These are phyloP conservation scores for Eledona agricola DNA, from an alignment of 2,888 invertebrate genomes.

Conservation along the genomic window DNA sequence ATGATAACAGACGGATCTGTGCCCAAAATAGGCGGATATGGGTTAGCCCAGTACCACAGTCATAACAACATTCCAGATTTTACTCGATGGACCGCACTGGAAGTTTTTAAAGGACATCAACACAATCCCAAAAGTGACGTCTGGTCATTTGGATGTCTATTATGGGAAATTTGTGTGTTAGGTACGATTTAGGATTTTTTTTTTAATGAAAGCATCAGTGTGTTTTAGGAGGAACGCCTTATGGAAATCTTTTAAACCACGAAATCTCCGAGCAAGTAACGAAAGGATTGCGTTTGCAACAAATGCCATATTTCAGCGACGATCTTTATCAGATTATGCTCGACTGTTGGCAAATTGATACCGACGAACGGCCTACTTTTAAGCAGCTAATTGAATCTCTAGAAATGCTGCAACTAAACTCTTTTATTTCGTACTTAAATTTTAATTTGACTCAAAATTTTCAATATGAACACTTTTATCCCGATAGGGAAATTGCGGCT, in stretches of 20 bases:
- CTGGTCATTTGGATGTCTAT: conserved; percentile 83
- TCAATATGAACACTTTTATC: conserved; percentile 59
- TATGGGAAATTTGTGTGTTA: conserved; percentile 84
- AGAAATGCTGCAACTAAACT: conserved; percentile 47
- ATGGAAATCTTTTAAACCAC: conserved; percentile 72
- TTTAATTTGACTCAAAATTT: conserved; percentile 56
- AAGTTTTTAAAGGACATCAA: conserved; percentile 75
- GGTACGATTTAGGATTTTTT: conserved; percentile 61
- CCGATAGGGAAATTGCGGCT: conserved; percentile 57
- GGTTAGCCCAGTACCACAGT: conserved; percentile 73
- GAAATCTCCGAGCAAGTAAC: conserved; percentile 75
- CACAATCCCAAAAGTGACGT: conserved; percentile 79
- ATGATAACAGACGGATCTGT: conserved; percentile 71
- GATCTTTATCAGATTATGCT: conserved; percentile 83
- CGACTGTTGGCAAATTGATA: conserved; percentile 86
- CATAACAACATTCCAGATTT: conserved; percentile 76
- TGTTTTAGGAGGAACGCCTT: conserved; percentile 79
- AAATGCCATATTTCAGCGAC: conserved; percentile 78
- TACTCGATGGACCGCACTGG: conserved; percentile 82
- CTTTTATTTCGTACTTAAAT: conserved; percentile 49
- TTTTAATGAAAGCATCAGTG: too few species aligned
- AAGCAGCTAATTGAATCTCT: conserved; percentile 64
- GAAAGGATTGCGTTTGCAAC: conserved; percentile 76
- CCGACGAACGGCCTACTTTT: conserved; percentile 81
- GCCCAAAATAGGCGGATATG: conserved; percentile 80